Percentiles rank a stretch among this genome's conserved stretches.
phyloP scores from a whole-genome alignment of 2,113 vertebrate genomes.

The Toxotes jaculatrix region DNA sequence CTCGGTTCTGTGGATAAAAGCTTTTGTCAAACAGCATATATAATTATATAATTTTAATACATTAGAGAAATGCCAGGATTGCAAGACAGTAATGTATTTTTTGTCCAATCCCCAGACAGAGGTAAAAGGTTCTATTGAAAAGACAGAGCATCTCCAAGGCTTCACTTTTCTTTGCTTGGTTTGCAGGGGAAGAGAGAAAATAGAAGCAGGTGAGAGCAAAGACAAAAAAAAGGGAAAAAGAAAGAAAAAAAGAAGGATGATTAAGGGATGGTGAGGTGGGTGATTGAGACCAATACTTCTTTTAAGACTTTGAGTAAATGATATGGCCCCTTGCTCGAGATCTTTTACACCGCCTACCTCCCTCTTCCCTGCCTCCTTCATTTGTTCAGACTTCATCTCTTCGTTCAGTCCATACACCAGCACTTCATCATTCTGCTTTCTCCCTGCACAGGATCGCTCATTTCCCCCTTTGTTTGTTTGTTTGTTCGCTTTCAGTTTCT shows the following conservation, averaged over 20 bases:
- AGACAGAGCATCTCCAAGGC: constrained; percentile 37
- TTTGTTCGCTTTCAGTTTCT: constrained; percentile 32
- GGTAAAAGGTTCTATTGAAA: constrained; percentile 50
- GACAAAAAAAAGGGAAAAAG: constrained; percentile 5
- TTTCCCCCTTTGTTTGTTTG: constrained; percentile 39
- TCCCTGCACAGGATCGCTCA: constrained; percentile 15
- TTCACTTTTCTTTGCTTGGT: constrained; percentile 30
- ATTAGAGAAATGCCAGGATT: constrained; percentile 44
- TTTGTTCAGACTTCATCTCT: constrained; percentile 42
- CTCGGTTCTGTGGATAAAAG: constrained; percentile 56
- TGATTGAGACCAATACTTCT: constrained; percentile 45
- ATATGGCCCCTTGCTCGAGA: constrained; percentile 39
- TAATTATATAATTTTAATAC: constrained; percentile 57
- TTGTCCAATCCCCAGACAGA: constrained; percentile 34
- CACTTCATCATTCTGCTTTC: constrained; percentile 32
- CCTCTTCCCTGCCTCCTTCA: constrained; percentile 11
- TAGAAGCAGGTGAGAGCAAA: constrained; percentile 8
- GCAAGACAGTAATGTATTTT: constrained; percentile 49
- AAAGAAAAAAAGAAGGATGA: constrained; percentile 9
- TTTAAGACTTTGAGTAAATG: constrained; percentile 42
- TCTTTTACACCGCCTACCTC: constrained; percentile 15
- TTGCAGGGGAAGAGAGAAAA: constrained; percentile 39
- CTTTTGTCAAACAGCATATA: constrained; percentile 53
- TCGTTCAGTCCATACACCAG: constrained; percentile 19
- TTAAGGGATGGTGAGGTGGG: constrained; percentile 11